Evolutionary conservation across 2,888 invertebrate species (phyloP).

Genomic region (Drosophila vallismaia): DNA sequence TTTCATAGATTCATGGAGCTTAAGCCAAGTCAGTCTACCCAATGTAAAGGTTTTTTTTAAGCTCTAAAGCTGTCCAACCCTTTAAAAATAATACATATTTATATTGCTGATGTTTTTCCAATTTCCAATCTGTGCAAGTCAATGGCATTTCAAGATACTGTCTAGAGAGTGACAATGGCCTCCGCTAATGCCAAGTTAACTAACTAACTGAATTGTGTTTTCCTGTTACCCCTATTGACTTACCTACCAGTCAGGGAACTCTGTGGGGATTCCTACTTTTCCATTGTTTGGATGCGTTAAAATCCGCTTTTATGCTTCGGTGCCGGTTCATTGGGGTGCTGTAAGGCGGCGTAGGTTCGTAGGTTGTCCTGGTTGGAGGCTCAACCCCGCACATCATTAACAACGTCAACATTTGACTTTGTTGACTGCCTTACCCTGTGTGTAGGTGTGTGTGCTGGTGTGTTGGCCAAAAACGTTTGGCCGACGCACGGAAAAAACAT

Average conservation of each 20-base stretch:
- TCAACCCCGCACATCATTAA: slow-evolving; percentile 67
- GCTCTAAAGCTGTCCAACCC: slow-evolving; percentile 2
- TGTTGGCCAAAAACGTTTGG: slow-evolving; percentile 46
- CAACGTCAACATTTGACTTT: slow-evolving; percentile 71
- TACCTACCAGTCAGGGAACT: slow-evolving; percentile 1
- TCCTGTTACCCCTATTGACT: slow-evolving; percentile 6
- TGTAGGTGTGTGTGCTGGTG: slow-evolving; percentile 47
- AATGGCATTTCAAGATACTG: slow-evolving; percentile 32
- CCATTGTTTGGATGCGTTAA: slow-evolving; percentile 20
- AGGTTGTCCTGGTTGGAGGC: slow-evolving; percentile 6
- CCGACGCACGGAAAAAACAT: slow-evolving; percentile 61
- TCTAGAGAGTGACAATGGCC: slow-evolving; percentile 49
- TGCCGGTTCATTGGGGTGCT: slow-evolving; percentile 9
- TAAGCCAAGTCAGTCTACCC: background rate
- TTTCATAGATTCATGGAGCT: background rate
- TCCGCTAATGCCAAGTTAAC: slow-evolving; percentile 53
- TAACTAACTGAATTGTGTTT: slow-evolving; percentile 51
- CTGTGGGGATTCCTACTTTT: background rate
- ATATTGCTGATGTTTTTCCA: slow-evolving; percentile 2
- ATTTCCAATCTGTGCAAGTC: slow-evolving; percentile 36
- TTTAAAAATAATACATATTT: slow-evolving; percentile 5
- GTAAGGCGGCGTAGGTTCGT: background rate
- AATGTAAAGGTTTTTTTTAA: background rate
- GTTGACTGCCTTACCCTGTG: slow-evolving; percentile 59
- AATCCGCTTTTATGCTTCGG: slow-evolving; percentile 43